Evolutionary conservation across 2,888 invertebrate species (phyloP).

Genomic region (Icerya purchasi): DNA sequence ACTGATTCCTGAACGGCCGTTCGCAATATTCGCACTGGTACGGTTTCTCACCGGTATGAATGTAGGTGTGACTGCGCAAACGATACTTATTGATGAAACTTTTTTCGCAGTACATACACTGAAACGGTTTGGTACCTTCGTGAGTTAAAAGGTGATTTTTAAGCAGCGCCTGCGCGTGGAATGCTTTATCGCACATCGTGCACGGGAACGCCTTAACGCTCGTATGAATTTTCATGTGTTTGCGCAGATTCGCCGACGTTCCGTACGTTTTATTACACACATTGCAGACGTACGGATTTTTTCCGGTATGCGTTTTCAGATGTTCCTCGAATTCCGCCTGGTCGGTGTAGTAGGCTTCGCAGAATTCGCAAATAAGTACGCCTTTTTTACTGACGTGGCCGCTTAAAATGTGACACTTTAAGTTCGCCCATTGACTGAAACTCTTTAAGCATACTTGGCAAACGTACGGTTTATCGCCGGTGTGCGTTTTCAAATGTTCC

Average conservation of each 20-base stretch:
- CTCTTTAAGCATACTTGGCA: constrained; percentile 16
- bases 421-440: constrained; percentile 16
- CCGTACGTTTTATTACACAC: constrained; percentile 12
- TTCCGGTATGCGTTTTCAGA: constrained; percentile 10
- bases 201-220: constrained; percentile 6
- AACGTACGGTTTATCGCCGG: constrained; percentile 16
- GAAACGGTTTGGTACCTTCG: constrained; percentile 15
- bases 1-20: constrained; percentile 12
- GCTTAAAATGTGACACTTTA: constrained; percentile 13
- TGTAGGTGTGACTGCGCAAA: constrained; percentile 13
- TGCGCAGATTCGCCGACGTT: constrained; percentile 11
- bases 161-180: constrained; percentile 8
- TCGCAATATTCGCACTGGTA: constrained; percentile 14
- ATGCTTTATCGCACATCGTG: constrained; percentile 8
- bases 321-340: constrained; percentile 7
- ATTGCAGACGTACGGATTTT: constrained; percentile 12
- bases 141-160: constrained; percentile 16
- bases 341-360: constrained; percentile 8
- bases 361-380: constrained; percentile 8
- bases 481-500: constrained; percentile 15
- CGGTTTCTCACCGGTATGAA: constrained; percentile 15
- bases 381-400: constrained; percentile 6
- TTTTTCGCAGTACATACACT: constrained; percentile 14
- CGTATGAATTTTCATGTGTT: constrained; percentile 11
- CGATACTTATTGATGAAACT: constrained; percentile 15